Evolutionary conservation across 2,797 vertebrate species (phyloP), one percentile per base, ranked within the genome.

Genomic region (Semaprochilodus insignis): DNA sequence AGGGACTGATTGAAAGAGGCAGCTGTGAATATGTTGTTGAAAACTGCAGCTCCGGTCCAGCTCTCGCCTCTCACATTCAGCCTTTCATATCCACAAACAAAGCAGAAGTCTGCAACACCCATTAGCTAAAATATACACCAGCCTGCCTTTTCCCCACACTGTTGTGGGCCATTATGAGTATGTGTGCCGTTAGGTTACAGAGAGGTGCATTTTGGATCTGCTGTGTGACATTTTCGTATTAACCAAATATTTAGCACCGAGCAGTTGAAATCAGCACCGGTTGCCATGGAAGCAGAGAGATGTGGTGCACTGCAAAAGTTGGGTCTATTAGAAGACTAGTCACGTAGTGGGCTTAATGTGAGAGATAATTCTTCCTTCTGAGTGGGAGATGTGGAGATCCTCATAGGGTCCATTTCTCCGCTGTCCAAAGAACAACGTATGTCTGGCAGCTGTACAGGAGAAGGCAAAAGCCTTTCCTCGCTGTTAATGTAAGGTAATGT

Each of bases 201-300:
- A 54, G 51, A 73, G 71, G 15, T 54, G 16, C 48, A 19, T 40
- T 31, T 31, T 55, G 25, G 48, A 73, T 73, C 71, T 73, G 36
- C 71, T 40, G 83, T 86, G 82, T 48, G 81, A 78, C 84, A 84
- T 83, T 77, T 31, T 85, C 80, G 67, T 85, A 75, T 85, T 82
- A 88, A 87, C 83, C 77, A 80, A 60, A 25, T 77, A 80, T 76
- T 80, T 82, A n/a, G 52, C 31, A 6, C 60, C 6, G 88, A 21
- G 23, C 85, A 85, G 86, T 60, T 83, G 83, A 86, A 82, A 76
- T 82, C 82, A 90, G 92, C 91, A 84, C 91, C 84, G 91, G 86
- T 87, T 85, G 69, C 69, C 86, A 83, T 81, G 81, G 86, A 81
- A 69, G 65, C 83, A 71, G 60, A 60, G 44, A 72, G 52, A 23